Evolutionary conservation across 2,113 vertebrate species (phyloP), one percentile per base, ranked within the genome.

Genomic region (Muscicapa adusta): DNA sequence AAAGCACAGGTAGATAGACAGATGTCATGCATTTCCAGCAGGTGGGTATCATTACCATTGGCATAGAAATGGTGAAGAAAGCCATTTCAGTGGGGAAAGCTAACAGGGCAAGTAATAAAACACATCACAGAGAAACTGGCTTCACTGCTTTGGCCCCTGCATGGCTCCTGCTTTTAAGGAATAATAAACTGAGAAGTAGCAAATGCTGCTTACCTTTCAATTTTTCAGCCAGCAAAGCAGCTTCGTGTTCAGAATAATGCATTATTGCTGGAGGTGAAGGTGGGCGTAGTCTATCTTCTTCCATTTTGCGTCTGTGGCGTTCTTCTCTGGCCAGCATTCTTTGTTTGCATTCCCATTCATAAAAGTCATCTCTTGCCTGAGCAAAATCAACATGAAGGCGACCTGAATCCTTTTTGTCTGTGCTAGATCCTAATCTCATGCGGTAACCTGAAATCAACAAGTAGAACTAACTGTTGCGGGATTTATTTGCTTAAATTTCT

Each of bases 301-400:
- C 98, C 96, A 99, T 93, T 91, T 98, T 98, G 85, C 98, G 98
- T 68, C 98, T 96, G 96, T 99, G 98, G 24, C 98, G 97, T 83
- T 99, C 98, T 87, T 99, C 98, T 18, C 98, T 97, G 45, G 98
- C 98, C 24, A 99, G 94, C 98, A 98, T 98, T 88, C 98, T 96
- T 96, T 99, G 98, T 95, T 98, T 98, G 94, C 98, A 99, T 93
- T 99, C 98, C 98, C 98, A 99, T 95, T 99, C 98, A 40, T 99
- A 99, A 96, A 99, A 98, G 97, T 99, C 98, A 87, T 99, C 98
- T 91, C 98, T 96, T 68, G 98, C 98, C 97, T 98, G 98, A 58
- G 98, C 98, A 89, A 99, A 99, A 97, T 99, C 98, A 84, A 99
- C 98, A 42, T 99, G 98, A 51, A 99, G 98, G 89, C 98, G 98